Evolutionary conservation across 2,888 invertebrate species (phyloP), one percentile per base, ranked within the genome.

Genomic region (Hipparchia semele): DNA sequence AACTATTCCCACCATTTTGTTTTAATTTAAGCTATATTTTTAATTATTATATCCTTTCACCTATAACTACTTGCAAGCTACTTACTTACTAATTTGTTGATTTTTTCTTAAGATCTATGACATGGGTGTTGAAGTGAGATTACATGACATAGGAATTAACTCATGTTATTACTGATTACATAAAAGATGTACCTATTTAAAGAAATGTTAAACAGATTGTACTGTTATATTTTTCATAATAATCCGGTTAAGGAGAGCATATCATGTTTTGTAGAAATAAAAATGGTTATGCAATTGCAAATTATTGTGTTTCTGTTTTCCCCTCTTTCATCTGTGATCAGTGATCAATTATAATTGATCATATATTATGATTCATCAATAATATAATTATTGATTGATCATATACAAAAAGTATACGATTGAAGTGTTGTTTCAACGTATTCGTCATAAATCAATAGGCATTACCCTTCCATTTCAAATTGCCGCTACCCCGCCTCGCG

Each of bases 181-280:
- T 73, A 71, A 73, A 73, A 74, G 66, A 51, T 54, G 70, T 73
- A n/a, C n/a, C n/a, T n/a, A 65, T 72, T 76, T 67, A 70, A 60
- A 68, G 39, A 80, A 82, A 84, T 33, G 72, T 74, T 74, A 56
- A 70, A 72, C 62, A 73, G 67, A 73, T 71, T 62, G 66, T 74
- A 73, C 74, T 74, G 73, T 76, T 73, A 76, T 71, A 75, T 71
- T 76, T 76, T 75, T 72, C 73, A 64, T 70, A 70, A 64, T 74
- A 76, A 72, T 76, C 69, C 61, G 66, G 73, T 54, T 84, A 87
- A 83, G 84, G 79, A 81, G 83, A 81, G 89, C 91, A 92, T 92
- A 92, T 92, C 92, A 91, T 87, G 90, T 91, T 91, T 91, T 90
- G 81, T 91, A 90, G 88, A 87, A 86, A 89, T 89, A 90, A 86